A percentile compares a stretch with the other conserved stretches of the same genome.
These are phyloP conservation scores for Diarsia dahlii DNA, from an alignment of 2,888 invertebrate genomes.

Conservation along the genomic window DNA sequence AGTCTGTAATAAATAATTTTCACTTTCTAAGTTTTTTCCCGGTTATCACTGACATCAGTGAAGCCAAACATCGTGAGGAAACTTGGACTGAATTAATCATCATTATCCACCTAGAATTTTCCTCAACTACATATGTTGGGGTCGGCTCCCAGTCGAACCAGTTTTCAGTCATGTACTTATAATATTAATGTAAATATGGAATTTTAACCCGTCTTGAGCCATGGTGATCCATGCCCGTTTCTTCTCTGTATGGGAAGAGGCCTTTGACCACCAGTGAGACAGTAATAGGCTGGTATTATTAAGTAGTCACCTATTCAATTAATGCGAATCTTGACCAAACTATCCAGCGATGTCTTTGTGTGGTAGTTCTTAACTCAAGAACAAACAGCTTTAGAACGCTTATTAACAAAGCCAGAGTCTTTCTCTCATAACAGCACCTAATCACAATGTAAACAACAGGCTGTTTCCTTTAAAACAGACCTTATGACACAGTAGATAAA, in stretches of 20 bases:
- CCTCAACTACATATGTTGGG: not conserved
- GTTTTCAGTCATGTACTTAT: not conserved
- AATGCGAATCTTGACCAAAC: not conserved
- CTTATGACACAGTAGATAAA: slow-evolving; percentile 26
- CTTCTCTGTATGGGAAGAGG: not conserved
- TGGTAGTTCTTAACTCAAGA: slow-evolving; percentile 17
- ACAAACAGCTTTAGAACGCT: slow-evolving; percentile 36
- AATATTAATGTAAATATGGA: not conserved
- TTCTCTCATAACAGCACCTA: slow-evolving; percentile 49
- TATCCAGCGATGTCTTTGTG: not conserved
- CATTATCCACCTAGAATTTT: not conserved
- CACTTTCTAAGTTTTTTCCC: not conserved
- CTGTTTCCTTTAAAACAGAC: slow-evolving; percentile 21
- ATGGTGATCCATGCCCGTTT: not conserved
- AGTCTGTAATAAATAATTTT: not conserved
- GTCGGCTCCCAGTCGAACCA: not conserved
- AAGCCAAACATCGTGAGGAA: not conserved
- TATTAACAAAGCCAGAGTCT: slow-evolving; percentile 49
- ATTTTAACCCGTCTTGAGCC: not conserved
- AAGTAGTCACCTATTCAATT: too few species aligned
- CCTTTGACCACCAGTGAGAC: not conserved
- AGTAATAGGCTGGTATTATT: not conserved
- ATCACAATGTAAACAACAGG: slow-evolving; percentile 54
- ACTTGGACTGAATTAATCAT: not conserved
- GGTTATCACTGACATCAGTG: not conserved